Evolutionary conservation across 2,797 vertebrate species (phyloP).

Genomic region (Erethizon dorsatum): DNA sequence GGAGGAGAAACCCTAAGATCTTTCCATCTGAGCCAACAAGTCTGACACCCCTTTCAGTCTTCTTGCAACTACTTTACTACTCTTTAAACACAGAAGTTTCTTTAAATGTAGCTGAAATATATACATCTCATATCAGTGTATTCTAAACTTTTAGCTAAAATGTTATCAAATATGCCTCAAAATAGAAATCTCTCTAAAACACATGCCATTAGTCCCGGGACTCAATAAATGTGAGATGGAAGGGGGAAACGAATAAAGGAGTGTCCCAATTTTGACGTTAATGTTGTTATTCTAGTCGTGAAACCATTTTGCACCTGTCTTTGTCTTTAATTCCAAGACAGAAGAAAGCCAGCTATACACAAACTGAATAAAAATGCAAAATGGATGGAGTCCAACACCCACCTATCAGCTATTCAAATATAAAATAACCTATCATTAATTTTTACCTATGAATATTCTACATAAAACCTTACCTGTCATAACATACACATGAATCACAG

Average conservation of each 20-base stretch:
- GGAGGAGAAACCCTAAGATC: background rate
- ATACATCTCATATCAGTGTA: background rate
- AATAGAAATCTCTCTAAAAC: constrained; percentile 30
- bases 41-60: background rate
- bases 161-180: background rate
- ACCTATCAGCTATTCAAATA: background rate
- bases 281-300: background rate
- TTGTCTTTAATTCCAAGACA: constrained; percentile 64
- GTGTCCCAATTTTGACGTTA: background rate
- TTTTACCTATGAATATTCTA: background rate
- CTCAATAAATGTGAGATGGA: background rate
- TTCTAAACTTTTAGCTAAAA: background rate
- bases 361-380: constrained; percentile 47
- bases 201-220: background rate
- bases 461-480: background rate
- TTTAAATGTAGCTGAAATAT: background rate
- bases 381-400: background rate
- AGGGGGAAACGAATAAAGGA: background rate
- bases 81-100: background rate
- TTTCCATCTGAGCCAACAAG: background rate
- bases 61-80: background rate
- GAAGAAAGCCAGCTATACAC: background rate
- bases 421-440: background rate
- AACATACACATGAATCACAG: background rate
- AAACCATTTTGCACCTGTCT: constrained; percentile 39